Evolutionary conservation across 1,140 invertebrate genomes (phyloP).

Genomic region (Drosophila athabasca): DNA sequence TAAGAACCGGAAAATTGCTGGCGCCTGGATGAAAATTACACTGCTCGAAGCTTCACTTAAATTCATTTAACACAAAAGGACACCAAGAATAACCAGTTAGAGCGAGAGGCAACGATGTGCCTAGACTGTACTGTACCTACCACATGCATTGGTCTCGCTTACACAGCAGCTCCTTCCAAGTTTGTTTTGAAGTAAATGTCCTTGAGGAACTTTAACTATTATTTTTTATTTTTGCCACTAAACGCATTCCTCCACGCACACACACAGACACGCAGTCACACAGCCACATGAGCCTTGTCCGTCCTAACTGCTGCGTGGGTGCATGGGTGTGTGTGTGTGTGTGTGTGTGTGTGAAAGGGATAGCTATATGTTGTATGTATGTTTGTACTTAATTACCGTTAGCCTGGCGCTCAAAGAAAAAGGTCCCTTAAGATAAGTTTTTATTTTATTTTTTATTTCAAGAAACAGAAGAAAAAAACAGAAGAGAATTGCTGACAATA

Average conservation of each 20-base stretch:
- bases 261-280: slow-evolving; percentile 25
- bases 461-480: slow-evolving; percentile 37
- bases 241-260: background rate
- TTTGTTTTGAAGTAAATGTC: no score
- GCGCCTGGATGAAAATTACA: no score
- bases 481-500: slow-evolving; percentile 73
- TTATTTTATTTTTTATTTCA: slow-evolving; percentile 14
- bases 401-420: slow-evolving; percentile 32
- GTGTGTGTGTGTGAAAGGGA: slow-evolving; percentile 10
- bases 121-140: no score
- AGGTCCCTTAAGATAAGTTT: slow-evolving; percentile 4
- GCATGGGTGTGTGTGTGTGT: slow-evolving; percentile 8
- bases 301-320: slow-evolving; percentile 43
- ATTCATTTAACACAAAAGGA: no score
- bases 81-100: no score
- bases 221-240: slow-evolving; percentile 16
- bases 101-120: no score
- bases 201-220: no score
- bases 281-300: slow-evolving; percentile 44
- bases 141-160: no score
- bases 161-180: no score
- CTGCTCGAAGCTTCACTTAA: no score
- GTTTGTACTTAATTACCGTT: slow-evolving; percentile 50
- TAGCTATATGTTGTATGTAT: slow-evolving; percentile 16
- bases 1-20: no score